Conservation (phyloP, 2,797 vertebrate genomes). For the Silurus lanzhouensis region DNA sequence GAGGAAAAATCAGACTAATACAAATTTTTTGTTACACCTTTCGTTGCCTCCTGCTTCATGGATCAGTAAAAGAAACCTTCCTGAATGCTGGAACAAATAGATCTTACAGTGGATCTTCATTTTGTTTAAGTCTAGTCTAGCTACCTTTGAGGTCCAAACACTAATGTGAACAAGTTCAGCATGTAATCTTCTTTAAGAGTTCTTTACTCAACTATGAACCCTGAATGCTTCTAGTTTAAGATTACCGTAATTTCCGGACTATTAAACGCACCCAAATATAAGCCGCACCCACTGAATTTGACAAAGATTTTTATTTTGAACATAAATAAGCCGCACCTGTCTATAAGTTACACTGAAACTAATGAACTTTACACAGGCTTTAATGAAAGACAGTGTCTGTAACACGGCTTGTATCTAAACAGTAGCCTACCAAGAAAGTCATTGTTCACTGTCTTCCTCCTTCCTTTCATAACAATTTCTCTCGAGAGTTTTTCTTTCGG, state of each 20-base stretch:
- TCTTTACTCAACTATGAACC: not conserved
- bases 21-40: not conserved
- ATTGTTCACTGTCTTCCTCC: too few species aligned
- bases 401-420: too few species aligned
- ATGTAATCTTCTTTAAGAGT: not conserved
- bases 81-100: not conserved
- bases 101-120: not conserved
- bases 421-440: too few species aligned
- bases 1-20: not conserved
- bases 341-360: too few species aligned
- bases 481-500: too few species aligned
- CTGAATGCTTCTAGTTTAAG: not conserved
- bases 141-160: not conserved
- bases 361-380: too few species aligned
- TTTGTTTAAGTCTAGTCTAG: not conserved
- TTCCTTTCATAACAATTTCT: too few species aligned
- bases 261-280: too few species aligned
- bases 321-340: too few species aligned
- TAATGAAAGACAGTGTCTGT: too few species aligned
- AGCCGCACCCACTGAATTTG: too few species aligned
- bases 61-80: not conserved
- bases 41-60: not conserved
- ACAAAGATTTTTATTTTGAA: too few species aligned
- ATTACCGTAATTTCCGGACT: not conserved
- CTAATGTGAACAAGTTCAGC: not conserved